Base-by-base conservation (phyloP, 2,797 vertebrate species). In the Carcharodon carcharias region DNA sequence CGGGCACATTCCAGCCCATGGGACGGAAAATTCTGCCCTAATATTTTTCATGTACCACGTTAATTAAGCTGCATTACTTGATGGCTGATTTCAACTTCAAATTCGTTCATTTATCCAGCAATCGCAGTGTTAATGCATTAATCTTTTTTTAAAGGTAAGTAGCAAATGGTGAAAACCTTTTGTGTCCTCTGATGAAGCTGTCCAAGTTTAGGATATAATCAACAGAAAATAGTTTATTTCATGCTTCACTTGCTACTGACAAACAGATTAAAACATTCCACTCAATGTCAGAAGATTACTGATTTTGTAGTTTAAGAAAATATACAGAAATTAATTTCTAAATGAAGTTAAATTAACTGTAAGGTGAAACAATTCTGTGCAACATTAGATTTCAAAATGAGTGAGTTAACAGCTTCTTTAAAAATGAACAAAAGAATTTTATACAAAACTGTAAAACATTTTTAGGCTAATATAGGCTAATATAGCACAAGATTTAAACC, bases 261-360 rank as follows among this genome's bases (percentile, higher is more conserved):
- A 77, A 71, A 54, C 69, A 54, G 31, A 95, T 95, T 73, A 35
- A 71, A 73, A 77, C 71, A 77, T 73, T 95, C 67, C 94, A 71
- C 12, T 95, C n/a, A 73, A 56, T 77, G 45, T 93, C n/a, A 93
- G n/a, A 40, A 93, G 91, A 45, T 89, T 3, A 6, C 16, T 92
- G 58, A 92, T 65, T 40, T 93, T 93, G 35, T 67, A 45, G n/a
- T 45, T 65, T 93, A 45, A 93, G 23, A 21, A 93, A 93, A n/a
- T 65, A 23, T n/a, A 93, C 5, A 93, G 11, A 45, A 93, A 65
- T 93, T 8, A 93, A 93, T n/a, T 92, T 65, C 5, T 26, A 4
- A n/a, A 67, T 65, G n/a, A 93, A 26, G n/a, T 93, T n/a, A 45
- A 67, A 67, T 93, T 45, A 93, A 45, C 91, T 45, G 18, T 93